phyloP scores from a whole-genome alignment of 2,797 vertebrate species.

The Lophius americanus region DNA sequence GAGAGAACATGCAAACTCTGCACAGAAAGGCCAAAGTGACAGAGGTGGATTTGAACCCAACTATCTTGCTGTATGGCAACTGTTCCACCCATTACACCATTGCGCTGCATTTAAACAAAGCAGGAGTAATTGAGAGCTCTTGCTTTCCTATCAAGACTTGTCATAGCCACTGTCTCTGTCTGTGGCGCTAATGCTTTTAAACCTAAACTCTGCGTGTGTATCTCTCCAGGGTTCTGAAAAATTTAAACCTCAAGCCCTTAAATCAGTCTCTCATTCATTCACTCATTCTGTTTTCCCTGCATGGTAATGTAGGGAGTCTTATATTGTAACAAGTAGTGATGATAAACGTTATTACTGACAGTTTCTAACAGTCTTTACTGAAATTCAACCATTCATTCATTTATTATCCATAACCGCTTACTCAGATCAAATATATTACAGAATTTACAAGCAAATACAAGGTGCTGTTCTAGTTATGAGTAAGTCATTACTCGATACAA shows the following conservation, averaged over 20 bases:
- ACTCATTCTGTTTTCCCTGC: slow-evolving; percentile 20
- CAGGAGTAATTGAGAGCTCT: slow-evolving; percentile 17
- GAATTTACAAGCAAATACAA: not conserved
- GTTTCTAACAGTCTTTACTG: not conserved
- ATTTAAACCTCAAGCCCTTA: slow-evolving; percentile 15
- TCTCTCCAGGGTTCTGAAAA: slow-evolving; percentile 54
- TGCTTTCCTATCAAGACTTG: slow-evolving; percentile 16
- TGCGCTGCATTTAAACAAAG: not conserved
- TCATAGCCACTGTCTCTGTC: slow-evolving; percentile 27
- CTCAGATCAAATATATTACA: not conserved
- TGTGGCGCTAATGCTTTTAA: slow-evolving; percentile 27
- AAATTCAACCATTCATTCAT: not conserved
- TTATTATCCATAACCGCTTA: not conserved
- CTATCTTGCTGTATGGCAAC: too few species aligned
- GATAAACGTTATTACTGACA: slow-evolving; percentile 13
- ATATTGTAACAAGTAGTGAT: slow-evolving; percentile 28
- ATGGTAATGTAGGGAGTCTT: slow-evolving; percentile 17
- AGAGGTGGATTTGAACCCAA: too few species aligned
- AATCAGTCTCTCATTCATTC: slow-evolving; percentile 27
- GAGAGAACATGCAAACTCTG: too few species aligned
- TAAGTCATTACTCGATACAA: too few species aligned
- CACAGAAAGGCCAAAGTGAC: too few species aligned
- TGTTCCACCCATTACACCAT: too few species aligned
- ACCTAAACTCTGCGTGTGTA: slow-evolving; percentile 15
- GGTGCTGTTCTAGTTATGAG: not conserved